Percentiles rank a stretch among this genome's conserved stretches.
Evolutionary conservation across 2,113 vertebrate genomes (phyloP).

Genomic region (Dipodomys merriami): DNA sequence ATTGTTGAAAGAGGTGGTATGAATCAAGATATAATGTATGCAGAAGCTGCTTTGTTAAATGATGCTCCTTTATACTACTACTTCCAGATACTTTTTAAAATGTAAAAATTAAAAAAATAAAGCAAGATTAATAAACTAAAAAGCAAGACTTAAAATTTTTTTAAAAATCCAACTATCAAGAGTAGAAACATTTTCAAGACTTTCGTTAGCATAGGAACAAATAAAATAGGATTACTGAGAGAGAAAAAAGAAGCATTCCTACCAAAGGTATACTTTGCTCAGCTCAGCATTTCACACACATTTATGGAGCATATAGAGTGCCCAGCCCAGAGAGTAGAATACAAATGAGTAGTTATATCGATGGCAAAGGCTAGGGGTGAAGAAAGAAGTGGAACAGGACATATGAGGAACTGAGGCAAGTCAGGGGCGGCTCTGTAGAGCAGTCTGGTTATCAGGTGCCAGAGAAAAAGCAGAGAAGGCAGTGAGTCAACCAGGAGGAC

Average conservation of each 20-base stretch:
- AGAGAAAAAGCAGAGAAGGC: neutral
- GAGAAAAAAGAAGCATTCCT: neutral
- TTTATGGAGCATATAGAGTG: neutral
- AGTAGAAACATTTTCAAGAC: constrained; percentile 38
- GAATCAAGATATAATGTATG: no score
- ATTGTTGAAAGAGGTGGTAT: no score
- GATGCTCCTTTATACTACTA: no score
- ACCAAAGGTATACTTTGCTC: neutral
- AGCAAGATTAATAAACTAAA: no score
- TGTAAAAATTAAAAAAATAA: no score
- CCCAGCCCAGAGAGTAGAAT: neutral
- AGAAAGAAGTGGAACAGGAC: neutral
- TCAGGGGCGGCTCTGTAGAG: neutral
- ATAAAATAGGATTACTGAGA: neutral
- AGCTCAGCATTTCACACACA: neutral
- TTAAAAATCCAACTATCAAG: neutral
- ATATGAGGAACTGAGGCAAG: no score
- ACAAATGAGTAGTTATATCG: neutral
- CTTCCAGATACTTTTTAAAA: no score
- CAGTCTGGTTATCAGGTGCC: neutral
- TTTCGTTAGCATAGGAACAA: neutral
- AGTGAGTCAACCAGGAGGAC: neutral
- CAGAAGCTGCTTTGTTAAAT: no score
- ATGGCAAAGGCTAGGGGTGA: neutral
- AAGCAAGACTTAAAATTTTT: no score